Conservation (phyloP, 1,140 invertebrate genomes). For the Solenopsis invicta region DNA sequence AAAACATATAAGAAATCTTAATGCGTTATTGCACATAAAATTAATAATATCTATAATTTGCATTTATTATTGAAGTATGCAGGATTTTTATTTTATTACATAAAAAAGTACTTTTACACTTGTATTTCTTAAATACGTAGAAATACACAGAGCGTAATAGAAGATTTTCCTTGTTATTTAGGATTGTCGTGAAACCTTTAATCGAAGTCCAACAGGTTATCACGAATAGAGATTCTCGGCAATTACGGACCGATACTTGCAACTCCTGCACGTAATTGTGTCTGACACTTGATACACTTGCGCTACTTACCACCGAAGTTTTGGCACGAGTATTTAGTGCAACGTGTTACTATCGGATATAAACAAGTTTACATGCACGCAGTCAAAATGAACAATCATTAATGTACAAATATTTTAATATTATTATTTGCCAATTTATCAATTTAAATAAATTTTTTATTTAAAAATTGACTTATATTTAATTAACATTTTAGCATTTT, state of each 20-base stretch:
- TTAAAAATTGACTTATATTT: not conserved
- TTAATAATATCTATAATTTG: not conserved
- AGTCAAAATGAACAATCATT: not conserved
- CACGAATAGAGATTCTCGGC: slow-evolving; percentile 60
- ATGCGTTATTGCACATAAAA: not conserved
- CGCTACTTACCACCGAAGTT: slow-evolving; percentile 71
- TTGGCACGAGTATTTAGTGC: slow-evolving; percentile 11
- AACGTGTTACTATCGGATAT: not conserved
- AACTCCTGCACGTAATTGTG: slow-evolving; percentile 71
- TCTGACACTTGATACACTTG: slow-evolving; percentile 68
- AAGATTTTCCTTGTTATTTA: not conserved
- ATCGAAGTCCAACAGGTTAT: slow-evolving; percentile 78
- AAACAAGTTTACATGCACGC: not conserved
- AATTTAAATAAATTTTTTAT: not conserved
- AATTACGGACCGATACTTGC: slow-evolving; percentile 68
- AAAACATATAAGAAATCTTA: not conserved
- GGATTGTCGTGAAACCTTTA: slow-evolving; percentile 56
- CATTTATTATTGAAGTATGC: not conserved
- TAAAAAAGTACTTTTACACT: not conserved
- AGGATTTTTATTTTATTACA: not conserved
- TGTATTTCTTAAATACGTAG: not conserved
- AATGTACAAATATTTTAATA: not conserved
- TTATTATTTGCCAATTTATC: not conserved
- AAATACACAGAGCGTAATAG: not conserved
- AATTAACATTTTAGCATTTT: not conserved